Evolutionary conservation across 2,113 vertebrate genomes (phyloP), one percentile per base, ranked within the genome.

Genomic region (Lophochroa leadbeateri): DNA sequence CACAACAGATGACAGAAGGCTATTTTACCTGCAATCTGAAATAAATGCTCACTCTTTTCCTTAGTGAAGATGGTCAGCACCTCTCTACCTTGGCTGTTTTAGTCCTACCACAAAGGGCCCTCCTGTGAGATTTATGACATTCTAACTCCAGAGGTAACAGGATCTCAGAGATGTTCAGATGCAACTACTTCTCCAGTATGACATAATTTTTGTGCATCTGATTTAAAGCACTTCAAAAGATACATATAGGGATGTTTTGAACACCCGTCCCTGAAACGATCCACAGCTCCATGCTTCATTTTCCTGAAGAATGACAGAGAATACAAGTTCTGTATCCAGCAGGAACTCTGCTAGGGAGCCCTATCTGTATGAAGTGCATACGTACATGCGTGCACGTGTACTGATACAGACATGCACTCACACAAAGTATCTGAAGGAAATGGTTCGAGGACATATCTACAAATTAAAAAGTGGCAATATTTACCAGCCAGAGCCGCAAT

Each of bases 401-500:
- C 35, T 52, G 12, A 55, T 33, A 55, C 9, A 53, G 46, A 68
- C 19, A 35, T 35, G 28, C 27, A 58, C 28, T 46, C 41, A 46
- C 20, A 61, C 33, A 44, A 88, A 63, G 24, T 12, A 60, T 9
- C 16, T 28, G 74, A 68, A 70, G 17, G 81, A 82, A 88, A 80
- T 18, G 18, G 29, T 80, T 92, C 15, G 70, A 55, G 33, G n/a
- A 86, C 20, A 68, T 18, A 91, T 7, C 9, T 50, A 58, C 25
- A 69, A 57, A 86, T 31, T 71, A 74, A 50, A 52, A 82, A 78
- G 27, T 33, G 35, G 17, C 20, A 90, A 63, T 91, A 95, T 58
- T 96, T 97, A 97, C 98, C 98, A 55, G 96, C 97, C n/a, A 99
- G 96, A 57, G 98, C 96, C 84, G 98, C 88, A 4, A 85, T 95